A percentile compares a stretch with the other conserved stretches of the same genome.
Evolutionary conservation across 2,888 invertebrate species (phyloP).

Genomic region (Rotaria magnacalcarata): DNA sequence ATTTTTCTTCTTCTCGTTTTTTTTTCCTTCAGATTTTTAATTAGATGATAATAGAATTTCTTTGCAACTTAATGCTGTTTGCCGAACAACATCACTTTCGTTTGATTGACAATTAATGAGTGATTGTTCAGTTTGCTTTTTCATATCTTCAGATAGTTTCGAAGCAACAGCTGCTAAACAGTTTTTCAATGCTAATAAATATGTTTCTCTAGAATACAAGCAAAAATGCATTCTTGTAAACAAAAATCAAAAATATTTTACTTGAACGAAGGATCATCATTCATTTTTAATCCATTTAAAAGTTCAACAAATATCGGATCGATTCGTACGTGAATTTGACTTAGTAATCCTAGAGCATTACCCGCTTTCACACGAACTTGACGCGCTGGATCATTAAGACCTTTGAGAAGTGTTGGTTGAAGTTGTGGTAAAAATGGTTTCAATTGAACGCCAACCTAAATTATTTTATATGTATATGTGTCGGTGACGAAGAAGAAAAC

Average conservation of each 20-base stretch:
- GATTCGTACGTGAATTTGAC: constrained; percentile 82
- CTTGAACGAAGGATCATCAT: constrained; percentile 76
- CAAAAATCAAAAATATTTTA: constrained; percentile 50
- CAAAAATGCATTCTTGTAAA: too few relatives aligned
- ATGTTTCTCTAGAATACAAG: constrained; percentile 70
- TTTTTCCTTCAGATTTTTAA: not conserved
- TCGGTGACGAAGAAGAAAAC: too few relatives aligned
- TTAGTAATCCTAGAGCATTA: constrained; percentile 75
- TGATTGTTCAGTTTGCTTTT: constrained; percentile 51
- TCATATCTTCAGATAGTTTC: constrained; percentile 77
- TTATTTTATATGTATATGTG: not conserved
- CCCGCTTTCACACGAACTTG: constrained; percentile 81
- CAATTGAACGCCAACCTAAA: constrained; percentile 67
- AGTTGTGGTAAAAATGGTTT: constrained; percentile 96
- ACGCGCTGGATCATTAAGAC: constrained; percentile 80
- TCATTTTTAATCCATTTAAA: constrained; percentile 73
- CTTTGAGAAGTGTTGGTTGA: constrained; percentile 93
- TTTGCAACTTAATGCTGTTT: constrained; percentile 2
- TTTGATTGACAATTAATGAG: not conserved
- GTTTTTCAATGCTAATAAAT: constrained; percentile 80
- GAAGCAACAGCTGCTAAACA: constrained; percentile 78
- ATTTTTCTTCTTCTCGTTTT: not conserved
- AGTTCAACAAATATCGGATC: constrained; percentile 91
- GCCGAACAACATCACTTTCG: constrained; percentile 19
- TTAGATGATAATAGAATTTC: not conserved